Percentiles rank a stretch among this genome's conserved stretches.
Conservation (phyloP, 1,140 invertebrate genomes). For the Bombus huntii region DNA sequence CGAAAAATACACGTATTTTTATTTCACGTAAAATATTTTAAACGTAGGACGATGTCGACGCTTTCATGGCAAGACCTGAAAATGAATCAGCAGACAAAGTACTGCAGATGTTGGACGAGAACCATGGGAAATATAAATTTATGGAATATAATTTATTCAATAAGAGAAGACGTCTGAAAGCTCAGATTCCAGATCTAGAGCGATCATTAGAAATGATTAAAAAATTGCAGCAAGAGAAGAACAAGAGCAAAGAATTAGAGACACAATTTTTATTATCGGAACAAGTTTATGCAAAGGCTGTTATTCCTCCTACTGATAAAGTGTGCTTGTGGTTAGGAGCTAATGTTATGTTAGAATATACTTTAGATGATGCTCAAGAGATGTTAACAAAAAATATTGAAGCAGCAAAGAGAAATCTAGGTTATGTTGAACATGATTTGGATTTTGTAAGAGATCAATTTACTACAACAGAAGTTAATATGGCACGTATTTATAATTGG, state of each 20-base stretch:
- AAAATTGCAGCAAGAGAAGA: constrained; percentile 92
- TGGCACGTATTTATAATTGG: constrained; percentile 98
- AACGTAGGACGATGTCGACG: constrained; percentile 96
- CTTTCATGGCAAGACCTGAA: constrained; percentile 93
- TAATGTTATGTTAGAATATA: constrained; percentile 99
- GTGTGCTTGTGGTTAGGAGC: constrained; percentile 99
- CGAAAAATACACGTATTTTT: not conserved
- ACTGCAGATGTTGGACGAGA: constrained; percentile 93
- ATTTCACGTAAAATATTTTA: constrained; percentile 51
- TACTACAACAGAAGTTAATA: constrained; percentile 99
- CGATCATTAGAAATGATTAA: constrained; percentile 96
- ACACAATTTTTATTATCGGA: constrained; percentile 97
- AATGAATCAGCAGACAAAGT: constrained; percentile 93
- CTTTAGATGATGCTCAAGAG: constrained; percentile 94
- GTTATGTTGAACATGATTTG: constrained; percentile 94
- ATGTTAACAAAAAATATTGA: constrained; percentile 94
- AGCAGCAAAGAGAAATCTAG: constrained; percentile 92
- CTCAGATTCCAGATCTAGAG: constrained; percentile 96
- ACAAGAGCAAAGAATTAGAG: constrained; percentile 87
- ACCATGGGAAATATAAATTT: constrained; percentile 97
- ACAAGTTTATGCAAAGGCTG: constrained; percentile 95
- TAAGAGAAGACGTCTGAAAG: constrained; percentile 92
- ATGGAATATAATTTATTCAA: constrained; percentile 96
- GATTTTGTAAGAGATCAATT: constrained; percentile 97
- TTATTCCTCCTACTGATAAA: constrained; percentile 95